These are phyloP conservation scores for Porites lutea DNA, from an alignment of 64 coral and sea anemone species.

Conservation along the genomic window DNA sequence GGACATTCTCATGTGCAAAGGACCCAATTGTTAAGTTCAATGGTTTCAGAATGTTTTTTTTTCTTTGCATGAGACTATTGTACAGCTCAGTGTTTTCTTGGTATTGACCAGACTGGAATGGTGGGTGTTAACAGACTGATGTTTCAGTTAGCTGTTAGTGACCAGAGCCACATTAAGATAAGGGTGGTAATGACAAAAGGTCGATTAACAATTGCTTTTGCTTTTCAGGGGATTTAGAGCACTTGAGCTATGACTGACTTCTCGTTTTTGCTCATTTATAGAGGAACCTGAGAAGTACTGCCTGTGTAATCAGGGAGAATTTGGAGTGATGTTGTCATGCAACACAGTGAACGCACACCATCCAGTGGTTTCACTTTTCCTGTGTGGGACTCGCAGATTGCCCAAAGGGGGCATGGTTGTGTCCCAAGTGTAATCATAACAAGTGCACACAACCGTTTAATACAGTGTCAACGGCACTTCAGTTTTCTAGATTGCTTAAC, in stretches of 20 bases:
- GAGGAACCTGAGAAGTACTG: slow-evolving; percentile 33
- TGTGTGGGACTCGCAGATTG: neutral
- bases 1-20: neutral
- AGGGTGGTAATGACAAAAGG: slow-evolving; percentile 1
- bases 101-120: slow-evolving; percentile 67
- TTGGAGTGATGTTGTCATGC: neutral
- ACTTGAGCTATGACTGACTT: slow-evolving; percentile 15
- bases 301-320: slow-evolving; percentile 32
- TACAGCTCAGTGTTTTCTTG: slow-evolving; percentile 55
- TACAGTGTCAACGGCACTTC: slow-evolving; percentile 23
- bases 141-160: slow-evolving; percentile 9
- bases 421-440: neutral
- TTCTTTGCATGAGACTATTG: slow-evolving; percentile 57
- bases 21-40: slow-evolving; percentile 57
- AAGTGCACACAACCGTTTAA: slow-evolving; percentile 23
- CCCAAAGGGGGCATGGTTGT: neutral
- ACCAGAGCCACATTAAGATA: slow-evolving; percentile 22
- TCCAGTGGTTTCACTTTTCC: neutral
- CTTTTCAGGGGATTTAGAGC: slow-evolving; percentile 1
- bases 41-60: slow-evolving; percentile 40
- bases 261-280: slow-evolving; percentile 29
- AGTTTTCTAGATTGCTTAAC: slow-evolving; percentile 14
- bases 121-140: slow-evolving; percentile 29
- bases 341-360: neutral
- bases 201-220: slow-evolving; percentile 21